These are phyloP conservation scores for Drosophila ficusphila DNA, from an alignment of 1,140 invertebrate species.

Conservation along the genomic window DNA sequence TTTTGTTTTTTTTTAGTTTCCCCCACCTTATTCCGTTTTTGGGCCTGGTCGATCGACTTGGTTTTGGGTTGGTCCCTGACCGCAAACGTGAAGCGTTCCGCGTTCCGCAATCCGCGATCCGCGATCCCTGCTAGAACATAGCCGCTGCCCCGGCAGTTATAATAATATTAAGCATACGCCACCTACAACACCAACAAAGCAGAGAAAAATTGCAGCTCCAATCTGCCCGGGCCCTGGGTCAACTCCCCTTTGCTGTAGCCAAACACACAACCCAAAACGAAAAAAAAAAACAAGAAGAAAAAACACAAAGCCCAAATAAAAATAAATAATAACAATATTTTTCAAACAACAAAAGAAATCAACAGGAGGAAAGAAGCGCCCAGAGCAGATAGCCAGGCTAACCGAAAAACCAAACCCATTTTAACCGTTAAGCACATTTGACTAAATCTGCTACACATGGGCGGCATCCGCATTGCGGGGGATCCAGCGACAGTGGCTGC, in stretches of 20 bases:
- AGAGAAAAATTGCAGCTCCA: slow-evolving; percentile 42
- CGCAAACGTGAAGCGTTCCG: slow-evolving; percentile 64
- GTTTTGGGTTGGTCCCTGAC: slow-evolving; percentile 77
- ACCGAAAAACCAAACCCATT: slow-evolving; percentile 78
- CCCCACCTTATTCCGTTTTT: slow-evolving; percentile 27
- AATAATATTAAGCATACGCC: slow-evolving; percentile 81
- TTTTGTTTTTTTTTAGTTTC: no score
- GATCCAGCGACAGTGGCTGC: slow-evolving; percentile 38
- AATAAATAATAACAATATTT: slow-evolving; percentile 80
- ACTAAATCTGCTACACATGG: slow-evolving; percentile 81
- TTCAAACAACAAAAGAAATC: slow-evolving; percentile 78
- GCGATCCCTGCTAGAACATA: slow-evolving; percentile 21
- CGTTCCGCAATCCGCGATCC: no score
- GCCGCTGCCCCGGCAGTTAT: slow-evolving; percentile 66
- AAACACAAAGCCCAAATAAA: slow-evolving; percentile 28
- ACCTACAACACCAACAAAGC: slow-evolving; percentile 62
- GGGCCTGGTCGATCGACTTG: slow-evolving; percentile 48
- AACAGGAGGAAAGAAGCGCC: slow-evolving; percentile 69
- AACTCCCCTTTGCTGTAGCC: slow-evolving; percentile 69
- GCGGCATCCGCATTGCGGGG: slow-evolving; percentile 50
- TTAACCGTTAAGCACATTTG: slow-evolving; percentile 83
- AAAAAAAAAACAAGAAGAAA: no score
- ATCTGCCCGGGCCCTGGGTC: slow-evolving; percentile 41
- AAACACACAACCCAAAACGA: no score
- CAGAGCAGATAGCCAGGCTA: slow-evolving; percentile 47